Base-by-base conservation (phyloP, 2,797 vertebrate genomes). In the Pelobates cultripes region DNA sequence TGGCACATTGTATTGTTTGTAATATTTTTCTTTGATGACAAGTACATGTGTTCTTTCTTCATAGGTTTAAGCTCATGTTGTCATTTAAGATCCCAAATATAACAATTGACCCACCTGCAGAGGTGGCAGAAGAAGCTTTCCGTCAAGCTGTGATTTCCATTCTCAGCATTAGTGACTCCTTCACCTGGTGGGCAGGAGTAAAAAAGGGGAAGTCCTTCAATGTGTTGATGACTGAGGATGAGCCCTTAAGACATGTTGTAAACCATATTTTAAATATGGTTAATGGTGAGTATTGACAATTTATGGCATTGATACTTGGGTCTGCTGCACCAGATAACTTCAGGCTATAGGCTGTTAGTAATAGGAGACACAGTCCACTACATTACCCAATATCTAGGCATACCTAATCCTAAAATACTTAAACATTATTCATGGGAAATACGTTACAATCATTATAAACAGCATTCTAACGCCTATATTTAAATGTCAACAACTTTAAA, bases 71-170 rank as follows among this genome's bases (percentile, higher is more conserved):
- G 40, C 75, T 80, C 2, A 66, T 28, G 7, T 61, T 85, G 40
- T 70, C 45, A 14, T 77, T 85, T 53, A 79, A 73, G 73, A 85
- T 85, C 43, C 84, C 84, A n/a, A 53, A 78, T 5, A 83, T 85
- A 64, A 61, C 66, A 5, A 74, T 83, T 41, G 73, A 83, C 51
- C 81, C 84, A 17, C 28, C 84, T 44, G 47, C 70, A 53, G 77
- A 85, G 7, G 42, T 28, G 17, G 73, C 70, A 3, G 68, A 77
- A 53, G 68, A 77, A 42, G 74, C 78, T 40, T 8, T 85, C 41
- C 15, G 43, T 3, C 61, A 80, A 61, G 63, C 41, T 69, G 44
- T 67, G 28, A 42, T 53, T 69, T 79, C 74, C 12, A 69, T 85
- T 53, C 17, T 80, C 17, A 72, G 70, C 17, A 44, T 75, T 15